A percentile compares a stretch with the other conserved stretches of the same genome.
phyloP scores from a whole-genome alignment of 2,888 invertebrate species.

The Saturnia japonica region DNA sequence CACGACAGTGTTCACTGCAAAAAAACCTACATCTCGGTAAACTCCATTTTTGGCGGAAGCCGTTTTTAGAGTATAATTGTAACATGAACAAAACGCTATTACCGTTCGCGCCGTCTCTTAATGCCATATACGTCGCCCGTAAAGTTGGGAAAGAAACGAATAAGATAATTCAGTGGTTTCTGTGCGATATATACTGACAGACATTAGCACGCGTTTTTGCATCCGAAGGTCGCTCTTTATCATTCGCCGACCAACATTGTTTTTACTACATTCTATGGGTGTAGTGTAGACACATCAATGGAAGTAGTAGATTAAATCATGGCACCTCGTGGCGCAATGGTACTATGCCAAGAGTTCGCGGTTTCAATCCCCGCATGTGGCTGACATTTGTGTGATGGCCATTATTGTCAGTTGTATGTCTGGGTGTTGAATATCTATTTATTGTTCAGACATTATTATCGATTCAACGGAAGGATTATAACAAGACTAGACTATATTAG shows the following conservation, averaged over 20 bases:
- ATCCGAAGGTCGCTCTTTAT: conserved; percentile 11
- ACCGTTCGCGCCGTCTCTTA: conserved; percentile 23
- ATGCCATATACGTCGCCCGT: conserved; percentile 21
- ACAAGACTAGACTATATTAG: too few relatives aligned
- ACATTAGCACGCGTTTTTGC: not conserved
- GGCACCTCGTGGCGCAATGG: too few relatives aligned
- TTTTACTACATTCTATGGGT: not conserved
- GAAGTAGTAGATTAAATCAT: not conserved
- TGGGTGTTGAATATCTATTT: too few relatives aligned
- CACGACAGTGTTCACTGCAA: conserved; percentile 30
- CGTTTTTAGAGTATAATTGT: conserved; percentile 39
- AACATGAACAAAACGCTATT: conserved; percentile 22
- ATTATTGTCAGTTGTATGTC: too few relatives aligned
- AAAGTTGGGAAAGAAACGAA: conserved; percentile 12
- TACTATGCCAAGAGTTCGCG: too few relatives aligned
- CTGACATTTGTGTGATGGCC: too few relatives aligned
- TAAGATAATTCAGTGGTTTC: conserved; percentile 1
- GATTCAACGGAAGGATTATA: not conserved
- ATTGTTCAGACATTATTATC: not conserved
- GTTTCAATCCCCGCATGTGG: too few relatives aligned
- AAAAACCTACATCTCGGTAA: conserved; percentile 31
- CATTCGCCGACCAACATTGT: not conserved
- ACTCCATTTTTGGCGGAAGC: conserved; percentile 59
- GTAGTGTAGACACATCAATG: not conserved
- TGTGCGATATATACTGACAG: not conserved